phyloP scores from a whole-genome alignment of 2,888 invertebrate species.

The Ganaspis brasiliensis region DNA sequence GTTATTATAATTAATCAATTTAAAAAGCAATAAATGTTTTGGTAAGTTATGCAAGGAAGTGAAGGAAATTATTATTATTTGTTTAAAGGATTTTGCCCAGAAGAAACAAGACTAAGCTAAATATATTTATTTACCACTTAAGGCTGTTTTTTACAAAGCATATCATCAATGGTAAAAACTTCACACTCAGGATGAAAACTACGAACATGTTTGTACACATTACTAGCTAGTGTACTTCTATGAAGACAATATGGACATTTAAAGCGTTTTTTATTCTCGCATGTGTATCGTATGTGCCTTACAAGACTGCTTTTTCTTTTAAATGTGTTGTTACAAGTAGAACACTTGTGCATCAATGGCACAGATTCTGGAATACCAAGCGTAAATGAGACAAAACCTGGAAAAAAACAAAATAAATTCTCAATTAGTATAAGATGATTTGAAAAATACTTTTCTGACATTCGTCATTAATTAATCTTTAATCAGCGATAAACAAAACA shows the following conservation, averaged over 20 bases:
- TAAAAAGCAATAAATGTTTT: no score
- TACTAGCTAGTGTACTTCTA: slow-evolving; percentile 49
- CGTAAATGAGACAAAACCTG: not conserved
- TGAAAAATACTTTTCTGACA: not conserved
- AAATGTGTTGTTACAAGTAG: slow-evolving; percentile 68
- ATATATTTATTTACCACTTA: slow-evolving; percentile 36
- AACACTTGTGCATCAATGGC: slow-evolving; percentile 61
- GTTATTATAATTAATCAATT: no score
- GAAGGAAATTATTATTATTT: not conserved
- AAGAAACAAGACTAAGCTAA: slow-evolving; percentile 16
- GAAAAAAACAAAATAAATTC: not conserved
- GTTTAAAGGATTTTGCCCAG: not conserved
- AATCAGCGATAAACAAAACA: not conserved
- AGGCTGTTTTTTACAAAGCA: slow-evolving; percentile 42
- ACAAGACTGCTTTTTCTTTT: slow-evolving; percentile 63
- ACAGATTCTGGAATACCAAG: not conserved
- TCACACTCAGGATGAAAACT: slow-evolving; percentile 52
- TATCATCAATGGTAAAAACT: slow-evolving; percentile 62
- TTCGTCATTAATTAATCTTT: not conserved
- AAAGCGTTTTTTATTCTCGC: slow-evolving; percentile 63
- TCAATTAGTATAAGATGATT: not conserved
- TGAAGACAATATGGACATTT: slow-evolving; percentile 59
- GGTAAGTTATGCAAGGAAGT: not conserved
- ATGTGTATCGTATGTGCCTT: slow-evolving; percentile 64
- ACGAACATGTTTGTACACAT: slow-evolving; percentile 54